Percentiles rank a stretch among this genome's conserved stretches.
These are phyloP conservation scores for Glossosoma conforme DNA, from an alignment of 1,140 invertebrate genomes.

Conservation along the genomic window DNA sequence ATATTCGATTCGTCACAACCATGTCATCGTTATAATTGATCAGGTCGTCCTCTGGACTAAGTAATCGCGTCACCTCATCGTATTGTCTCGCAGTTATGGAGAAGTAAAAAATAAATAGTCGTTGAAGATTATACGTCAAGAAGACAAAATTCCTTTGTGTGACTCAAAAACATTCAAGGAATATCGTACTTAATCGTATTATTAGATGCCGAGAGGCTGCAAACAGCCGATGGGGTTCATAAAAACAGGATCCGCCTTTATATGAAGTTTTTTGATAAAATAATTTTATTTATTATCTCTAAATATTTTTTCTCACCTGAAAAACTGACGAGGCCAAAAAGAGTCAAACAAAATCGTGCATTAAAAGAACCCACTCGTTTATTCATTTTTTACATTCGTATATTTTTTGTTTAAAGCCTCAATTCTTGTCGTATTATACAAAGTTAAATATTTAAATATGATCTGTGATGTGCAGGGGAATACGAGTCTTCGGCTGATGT, in stretches of 20 bases:
- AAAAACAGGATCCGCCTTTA: slow-evolving; percentile 4
- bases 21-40: too few species aligned
- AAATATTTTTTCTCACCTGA: slow-evolving; percentile 21
- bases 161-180: slow-evolving; percentile 1
- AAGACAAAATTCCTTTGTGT: slow-evolving; percentile 9
- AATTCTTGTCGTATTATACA: slow-evolving; percentile 21
- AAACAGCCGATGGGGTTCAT: slow-evolving; percentile 19
- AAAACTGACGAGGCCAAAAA: slow-evolving; percentile 6
- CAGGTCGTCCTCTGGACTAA: too few species aligned
- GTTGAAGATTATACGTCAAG: too few species aligned
- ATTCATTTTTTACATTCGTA: slow-evolving; percentile 8
- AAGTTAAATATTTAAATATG: slow-evolving; percentile 21
- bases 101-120: too few species aligned
- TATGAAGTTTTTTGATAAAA: slow-evolving; percentile 1
- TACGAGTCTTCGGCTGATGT: not conserved
- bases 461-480: not conserved
- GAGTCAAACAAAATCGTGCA: slow-evolving; percentile 10
- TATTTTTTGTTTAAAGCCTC: slow-evolving; percentile 25
- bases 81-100: too few species aligned
- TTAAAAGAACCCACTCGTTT: slow-evolving; percentile 10
- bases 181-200: slow-evolving; percentile 11
- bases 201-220: not conserved
- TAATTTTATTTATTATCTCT: slow-evolving; percentile 21
- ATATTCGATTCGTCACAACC: too few species aligned
- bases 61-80: too few species aligned